phyloP scores from a whole-genome alignment of 2,888 invertebrate genomes.

The Listrodromus nycthemerus region DNA sequence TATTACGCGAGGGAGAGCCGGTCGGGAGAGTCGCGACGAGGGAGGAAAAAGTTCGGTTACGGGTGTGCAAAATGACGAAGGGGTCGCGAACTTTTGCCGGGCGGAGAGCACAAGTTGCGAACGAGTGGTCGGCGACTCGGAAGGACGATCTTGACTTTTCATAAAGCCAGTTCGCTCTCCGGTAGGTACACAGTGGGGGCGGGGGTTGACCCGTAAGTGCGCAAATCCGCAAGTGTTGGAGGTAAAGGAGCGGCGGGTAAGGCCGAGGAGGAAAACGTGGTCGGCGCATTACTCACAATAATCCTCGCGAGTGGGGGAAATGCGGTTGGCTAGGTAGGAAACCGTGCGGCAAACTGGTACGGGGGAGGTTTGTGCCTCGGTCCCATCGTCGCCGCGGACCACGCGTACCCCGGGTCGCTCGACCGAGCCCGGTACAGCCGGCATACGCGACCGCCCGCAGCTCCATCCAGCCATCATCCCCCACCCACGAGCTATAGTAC shows the following conservation, averaged over 20 bases:
- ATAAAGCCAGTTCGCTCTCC: conserved; percentile 67
- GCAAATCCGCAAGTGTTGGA: conserved; percentile 54
- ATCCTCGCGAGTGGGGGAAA: conserved; percentile 70
- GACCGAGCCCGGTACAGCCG: neutral
- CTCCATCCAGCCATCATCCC: neutral
- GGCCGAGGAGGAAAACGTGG: conserved; percentile 57
- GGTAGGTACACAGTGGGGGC: neutral
- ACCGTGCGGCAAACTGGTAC: conserved; percentile 70
- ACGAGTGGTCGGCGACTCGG: conserved; percentile 59
- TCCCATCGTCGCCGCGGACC: conserved; percentile 56
- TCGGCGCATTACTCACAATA: conserved; percentile 77
- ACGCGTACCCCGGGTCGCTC: conserved; percentile 24
- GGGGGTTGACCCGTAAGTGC: conserved; percentile 37
- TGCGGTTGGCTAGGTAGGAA: conserved; percentile 71
- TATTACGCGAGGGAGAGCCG: neutral
- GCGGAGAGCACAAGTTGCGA: conserved; percentile 46
- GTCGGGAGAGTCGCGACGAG: neutral
- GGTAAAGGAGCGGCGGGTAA: conserved; percentile 37
- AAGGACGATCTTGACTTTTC: conserved; percentile 75
- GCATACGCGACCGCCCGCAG: neutral
- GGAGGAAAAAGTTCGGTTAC: conserved; percentile 6
- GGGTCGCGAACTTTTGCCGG: conserved; percentile 52
- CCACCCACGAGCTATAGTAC: neutral
- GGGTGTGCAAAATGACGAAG: conserved; percentile 24
- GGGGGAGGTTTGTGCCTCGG: conserved; percentile 44